Conservation (phyloP, 1,140 invertebrate species). For the Megalopta genalis region DNA sequence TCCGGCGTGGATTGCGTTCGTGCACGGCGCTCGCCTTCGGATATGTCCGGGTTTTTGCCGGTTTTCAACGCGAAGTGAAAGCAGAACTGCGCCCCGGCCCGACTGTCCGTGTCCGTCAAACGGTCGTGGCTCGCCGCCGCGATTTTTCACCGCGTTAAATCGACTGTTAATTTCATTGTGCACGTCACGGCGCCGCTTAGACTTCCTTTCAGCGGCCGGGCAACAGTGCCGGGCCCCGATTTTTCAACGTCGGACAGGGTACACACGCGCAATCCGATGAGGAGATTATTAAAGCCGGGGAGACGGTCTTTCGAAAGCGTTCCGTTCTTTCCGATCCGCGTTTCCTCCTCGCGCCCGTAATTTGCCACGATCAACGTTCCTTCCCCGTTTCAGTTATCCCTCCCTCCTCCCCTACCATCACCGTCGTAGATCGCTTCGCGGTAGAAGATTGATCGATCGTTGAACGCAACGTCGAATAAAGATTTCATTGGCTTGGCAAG, state of each 20-base stretch:
- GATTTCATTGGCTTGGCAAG: no score
- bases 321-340: not conserved
- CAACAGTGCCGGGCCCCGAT: not conserved
- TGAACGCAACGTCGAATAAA: no score
- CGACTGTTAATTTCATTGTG: slow-evolving; percentile 33
- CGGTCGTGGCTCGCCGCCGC: not conserved
- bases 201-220: not conserved
- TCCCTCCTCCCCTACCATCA: no score
- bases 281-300: not conserved
- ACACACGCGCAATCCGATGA: not conserved
- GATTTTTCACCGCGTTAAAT: slow-evolving; percentile 20
- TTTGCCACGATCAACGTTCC: not conserved
- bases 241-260: not conserved
- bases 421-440: no score
- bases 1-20: slow-evolving; percentile 4
- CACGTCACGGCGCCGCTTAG: slow-evolving; percentile 1
- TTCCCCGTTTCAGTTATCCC: no score
- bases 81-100: slow-evolving; percentile 27
- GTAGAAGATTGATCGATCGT: no score
- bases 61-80: slow-evolving; percentile 27
- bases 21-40: slow-evolving; percentile 21
- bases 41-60: slow-evolving; percentile 10
- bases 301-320: slow-evolving; percentile 1
- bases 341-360: not conserved
- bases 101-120: slow-evolving; percentile 39